Percentiles rank a stretch among this genome's conserved stretches.
Evolutionary conservation across 92 coral and sea anemone genomes (phyloP).

Genomic region (Siderastrea siderea): DNA sequence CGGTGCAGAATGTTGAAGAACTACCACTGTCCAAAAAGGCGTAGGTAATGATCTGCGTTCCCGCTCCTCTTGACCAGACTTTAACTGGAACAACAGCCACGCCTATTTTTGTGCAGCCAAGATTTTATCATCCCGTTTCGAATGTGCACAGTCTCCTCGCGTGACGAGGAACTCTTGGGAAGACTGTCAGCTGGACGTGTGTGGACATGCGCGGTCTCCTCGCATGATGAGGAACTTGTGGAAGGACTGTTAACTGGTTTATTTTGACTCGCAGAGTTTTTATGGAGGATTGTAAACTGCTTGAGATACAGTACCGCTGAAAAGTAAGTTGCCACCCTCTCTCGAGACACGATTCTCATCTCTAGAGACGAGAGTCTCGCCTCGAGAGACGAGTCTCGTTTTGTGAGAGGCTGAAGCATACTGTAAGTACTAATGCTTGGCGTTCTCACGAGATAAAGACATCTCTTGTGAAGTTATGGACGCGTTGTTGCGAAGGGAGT

Average conservation of each 20-base stretch:
- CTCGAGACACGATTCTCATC: too few species aligned
- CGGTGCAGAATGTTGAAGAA: conserved; percentile 51
- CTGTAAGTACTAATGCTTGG: too few species aligned
- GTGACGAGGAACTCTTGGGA: neutral
- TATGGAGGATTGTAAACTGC: conserved; percentile 59
- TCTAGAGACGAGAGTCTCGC: too few species aligned
- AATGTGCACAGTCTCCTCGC: neutral
- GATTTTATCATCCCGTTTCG: conserved; percentile 6
- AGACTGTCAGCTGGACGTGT: neutral
- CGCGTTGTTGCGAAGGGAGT: too few species aligned
- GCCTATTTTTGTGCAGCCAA: conserved; percentile 9
- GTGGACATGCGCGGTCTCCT: too few species aligned
- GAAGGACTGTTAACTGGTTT: neutral
- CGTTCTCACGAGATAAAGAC: too few species aligned
- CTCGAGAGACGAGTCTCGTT: too few species aligned
- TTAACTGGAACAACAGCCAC: conserved; percentile 67
- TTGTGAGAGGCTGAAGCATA: too few species aligned
- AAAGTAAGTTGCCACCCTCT: conserved; percentile 27
- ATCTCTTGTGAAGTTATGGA: too few species aligned
- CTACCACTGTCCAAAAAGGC: conserved; percentile 72
- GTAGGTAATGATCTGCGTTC: conserved; percentile 19
- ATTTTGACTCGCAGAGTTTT: neutral
- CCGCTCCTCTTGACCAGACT: conserved; percentile 39
- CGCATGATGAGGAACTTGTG: too few species aligned
- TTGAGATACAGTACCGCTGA: conserved; percentile 46